phyloP scores from a whole-genome alignment of 2,797 vertebrate genomes.

The Sternarchorhynchus goeldii region DNA sequence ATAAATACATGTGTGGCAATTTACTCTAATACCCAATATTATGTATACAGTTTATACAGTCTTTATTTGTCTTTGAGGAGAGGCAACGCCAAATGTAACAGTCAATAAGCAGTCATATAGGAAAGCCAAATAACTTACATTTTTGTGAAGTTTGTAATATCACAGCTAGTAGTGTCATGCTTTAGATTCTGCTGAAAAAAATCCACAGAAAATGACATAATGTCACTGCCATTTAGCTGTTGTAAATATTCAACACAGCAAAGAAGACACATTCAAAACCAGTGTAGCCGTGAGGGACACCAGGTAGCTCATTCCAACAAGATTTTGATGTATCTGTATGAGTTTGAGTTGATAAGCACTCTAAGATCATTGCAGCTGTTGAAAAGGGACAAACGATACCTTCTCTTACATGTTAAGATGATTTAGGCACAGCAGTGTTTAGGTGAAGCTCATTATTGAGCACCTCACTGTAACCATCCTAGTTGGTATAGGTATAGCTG shows the following conservation, averaged over 20 bases:
- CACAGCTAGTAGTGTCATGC: conserved; percentile 20
- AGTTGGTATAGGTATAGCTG: conserved; percentile 6
- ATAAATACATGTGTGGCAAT: conserved; percentile 5
- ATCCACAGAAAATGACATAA: not conserved
- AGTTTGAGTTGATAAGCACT: not conserved
- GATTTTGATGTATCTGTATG: not conserved
- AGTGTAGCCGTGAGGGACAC: not conserved
- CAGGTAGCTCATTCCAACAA: not conserved
- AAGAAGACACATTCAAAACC: not conserved
- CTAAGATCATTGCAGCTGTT: not conserved
- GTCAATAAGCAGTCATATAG: not conserved
- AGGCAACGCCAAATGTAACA: conserved; percentile 16
- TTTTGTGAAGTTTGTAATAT: conserved; percentile 14
- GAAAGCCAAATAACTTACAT: not conserved
- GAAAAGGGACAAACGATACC: not conserved
- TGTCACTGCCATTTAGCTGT: not conserved
- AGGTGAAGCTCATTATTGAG: not conserved
- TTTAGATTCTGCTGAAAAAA: not conserved
- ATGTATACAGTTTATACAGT: conserved; percentile 9
- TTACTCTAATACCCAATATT: conserved; percentile 3
- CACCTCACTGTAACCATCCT: not conserved
- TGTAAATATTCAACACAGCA: not conserved
- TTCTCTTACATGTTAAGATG: not conserved
- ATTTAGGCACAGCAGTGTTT: not conserved
- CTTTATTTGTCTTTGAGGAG: conserved; percentile 11